phyloP scores from a whole-genome alignment of 2,797 vertebrate genomes.

The Poecilia gillii region DNA sequence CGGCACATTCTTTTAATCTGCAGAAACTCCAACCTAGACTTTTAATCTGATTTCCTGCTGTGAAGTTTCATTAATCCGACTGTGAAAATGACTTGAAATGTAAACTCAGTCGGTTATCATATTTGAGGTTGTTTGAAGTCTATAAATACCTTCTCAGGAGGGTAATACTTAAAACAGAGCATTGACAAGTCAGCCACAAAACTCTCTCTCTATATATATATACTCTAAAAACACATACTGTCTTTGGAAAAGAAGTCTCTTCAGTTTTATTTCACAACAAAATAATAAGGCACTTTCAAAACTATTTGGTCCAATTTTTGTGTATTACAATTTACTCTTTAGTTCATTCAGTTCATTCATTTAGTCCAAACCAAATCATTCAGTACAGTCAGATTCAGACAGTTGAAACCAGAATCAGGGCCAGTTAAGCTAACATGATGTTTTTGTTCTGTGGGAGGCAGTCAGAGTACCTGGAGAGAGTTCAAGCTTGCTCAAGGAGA shows the following conservation, averaged over 20 bases:
- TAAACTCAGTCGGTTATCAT: neutral
- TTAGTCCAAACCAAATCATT: neutral
- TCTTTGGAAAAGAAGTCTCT: neutral
- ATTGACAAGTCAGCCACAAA: neutral
- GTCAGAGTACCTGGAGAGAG: neutral
- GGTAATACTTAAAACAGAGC: neutral
- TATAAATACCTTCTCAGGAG: conserved; percentile 1
- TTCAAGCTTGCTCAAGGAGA: neutral
- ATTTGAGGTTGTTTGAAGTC: conserved; percentile 1
- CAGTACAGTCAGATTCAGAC: neutral
- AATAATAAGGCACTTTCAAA: neutral
- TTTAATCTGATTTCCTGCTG: neutral
- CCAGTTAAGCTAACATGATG: neutral
- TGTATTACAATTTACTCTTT: neutral
- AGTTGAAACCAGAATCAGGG: neutral
- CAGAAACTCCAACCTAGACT: conserved; percentile 5
- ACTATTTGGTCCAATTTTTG: neutral
- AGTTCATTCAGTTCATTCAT: neutral
- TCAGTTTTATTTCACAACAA: neutral
- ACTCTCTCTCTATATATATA: neutral
- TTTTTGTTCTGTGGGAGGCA: neutral
- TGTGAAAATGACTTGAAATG: neutral
- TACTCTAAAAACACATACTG: neutral
- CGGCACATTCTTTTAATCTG: conserved; percentile 17
- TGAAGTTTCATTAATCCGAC: conserved; percentile 3